Conservation (phyloP, 2,797 vertebrate species). For the Myiotriccus ornatus region DNA sequence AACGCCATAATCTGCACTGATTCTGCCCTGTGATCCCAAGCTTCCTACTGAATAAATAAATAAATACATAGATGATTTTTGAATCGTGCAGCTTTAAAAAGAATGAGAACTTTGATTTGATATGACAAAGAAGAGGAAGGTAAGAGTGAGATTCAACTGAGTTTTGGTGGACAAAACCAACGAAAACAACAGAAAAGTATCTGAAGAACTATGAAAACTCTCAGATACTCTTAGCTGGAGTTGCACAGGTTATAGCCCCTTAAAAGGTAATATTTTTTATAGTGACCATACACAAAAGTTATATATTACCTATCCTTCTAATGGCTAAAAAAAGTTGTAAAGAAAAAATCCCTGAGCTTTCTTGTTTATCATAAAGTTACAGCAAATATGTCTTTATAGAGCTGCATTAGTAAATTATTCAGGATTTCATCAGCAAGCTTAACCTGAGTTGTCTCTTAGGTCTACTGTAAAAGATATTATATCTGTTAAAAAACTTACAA, state of each 20-base stretch:
- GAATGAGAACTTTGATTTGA: neutral
- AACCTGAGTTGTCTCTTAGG: neutral
- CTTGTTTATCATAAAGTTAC: neutral
- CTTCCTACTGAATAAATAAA: neutral
- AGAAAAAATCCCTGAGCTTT: neutral
- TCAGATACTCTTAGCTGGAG: neutral
- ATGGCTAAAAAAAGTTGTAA: neutral
- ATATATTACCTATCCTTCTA: neutral
- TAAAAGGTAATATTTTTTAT: neutral
- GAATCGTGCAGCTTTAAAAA: neutral
- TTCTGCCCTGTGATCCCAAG: neutral
- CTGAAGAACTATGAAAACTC: neutral
- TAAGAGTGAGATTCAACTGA: neutral
- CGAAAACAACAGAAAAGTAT: neutral
- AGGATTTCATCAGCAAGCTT: neutral
- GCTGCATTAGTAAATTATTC: neutral
- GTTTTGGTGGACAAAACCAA: neutral
- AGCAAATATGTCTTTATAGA: neutral
- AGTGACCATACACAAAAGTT: neutral
- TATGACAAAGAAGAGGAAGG: neutral
- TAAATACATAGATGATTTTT: neutral
- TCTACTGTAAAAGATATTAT: neutral
- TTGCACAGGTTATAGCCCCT: neutral
- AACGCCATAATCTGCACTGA: neutral
- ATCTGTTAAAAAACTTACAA: neutral